These are phyloP conservation scores for Tenthredo livida DNA, from an alignment of 2,888 invertebrate genomes.

Conservation along the genomic window DNA sequence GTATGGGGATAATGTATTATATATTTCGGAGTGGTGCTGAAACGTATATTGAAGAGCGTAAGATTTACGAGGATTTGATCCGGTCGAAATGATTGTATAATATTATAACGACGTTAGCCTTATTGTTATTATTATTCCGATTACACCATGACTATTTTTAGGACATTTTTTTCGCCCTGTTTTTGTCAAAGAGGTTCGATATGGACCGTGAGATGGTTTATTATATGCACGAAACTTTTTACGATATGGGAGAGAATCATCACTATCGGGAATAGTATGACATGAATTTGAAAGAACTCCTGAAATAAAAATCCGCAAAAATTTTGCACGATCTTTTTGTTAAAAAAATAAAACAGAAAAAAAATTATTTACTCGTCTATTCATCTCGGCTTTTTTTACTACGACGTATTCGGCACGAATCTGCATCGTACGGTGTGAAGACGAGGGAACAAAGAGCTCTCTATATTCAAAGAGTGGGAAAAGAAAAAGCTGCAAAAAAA, in stretches of 20 bases:
- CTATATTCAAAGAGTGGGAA: neutral
- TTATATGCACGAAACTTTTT: slow-evolving; percentile 69
- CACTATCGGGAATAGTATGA: neutral
- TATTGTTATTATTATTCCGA: slow-evolving; percentile 68
- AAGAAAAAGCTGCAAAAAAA: neutral
- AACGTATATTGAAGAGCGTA: neutral
- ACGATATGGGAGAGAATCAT: slow-evolving; percentile 64
- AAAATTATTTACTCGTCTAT: neutral
- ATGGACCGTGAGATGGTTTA: neutral
- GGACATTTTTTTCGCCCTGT: slow-evolving; percentile 59
- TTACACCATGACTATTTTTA: slow-evolving; percentile 71
- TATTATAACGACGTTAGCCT: slow-evolving; percentile 63
- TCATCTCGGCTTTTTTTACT: neutral
- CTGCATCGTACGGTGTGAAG: neutral
- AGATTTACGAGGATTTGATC: slow-evolving; percentile 23
- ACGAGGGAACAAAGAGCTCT: slow-evolving; percentile 17
- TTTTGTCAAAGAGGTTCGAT: slow-evolving; percentile 38
- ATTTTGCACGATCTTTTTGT: neutral
- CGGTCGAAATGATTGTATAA: slow-evolving; percentile 57
- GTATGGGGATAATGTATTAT: too few relatives aligned
- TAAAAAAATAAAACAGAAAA: neutral
- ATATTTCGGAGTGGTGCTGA: too few relatives aligned
- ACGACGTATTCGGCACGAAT: neutral
- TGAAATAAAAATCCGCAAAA: neutral
- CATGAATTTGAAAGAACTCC: neutral